Evolutionary conservation across 2,888 invertebrate genomes (phyloP).

Genomic region (Hirtodrosophila histrioides): DNA sequence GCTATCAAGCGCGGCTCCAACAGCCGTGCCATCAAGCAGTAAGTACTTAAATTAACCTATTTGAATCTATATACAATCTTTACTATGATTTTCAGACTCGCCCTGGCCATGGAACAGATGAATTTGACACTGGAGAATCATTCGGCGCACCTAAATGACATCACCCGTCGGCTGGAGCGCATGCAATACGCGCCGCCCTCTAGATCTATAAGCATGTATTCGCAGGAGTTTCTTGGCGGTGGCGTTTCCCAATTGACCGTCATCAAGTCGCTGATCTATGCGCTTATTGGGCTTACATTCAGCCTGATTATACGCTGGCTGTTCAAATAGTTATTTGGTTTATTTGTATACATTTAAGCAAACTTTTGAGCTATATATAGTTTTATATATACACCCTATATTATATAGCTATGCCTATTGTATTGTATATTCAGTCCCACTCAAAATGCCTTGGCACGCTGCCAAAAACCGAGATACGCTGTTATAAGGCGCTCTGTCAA

Average conservation of each 20-base stretch:
- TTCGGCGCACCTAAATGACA: slow-evolving; percentile 84
- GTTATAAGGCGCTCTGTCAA: slow-evolving; percentile 22
- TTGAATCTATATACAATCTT: neutral
- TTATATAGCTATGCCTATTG: slow-evolving; percentile 25
- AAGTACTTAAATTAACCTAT: slow-evolving; percentile 13
- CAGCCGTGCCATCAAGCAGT: slow-evolving; percentile 67
- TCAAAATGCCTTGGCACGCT: slow-evolving; percentile 56
- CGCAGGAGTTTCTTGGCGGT: slow-evolving; percentile 50
- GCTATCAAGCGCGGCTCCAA: slow-evolving; percentile 55
- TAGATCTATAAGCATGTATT: slow-evolving; percentile 27
- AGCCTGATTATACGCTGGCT: slow-evolving; percentile 80
- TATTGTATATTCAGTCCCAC: slow-evolving; percentile 53
- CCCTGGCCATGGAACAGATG: slow-evolving; percentile 85
- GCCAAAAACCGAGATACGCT: slow-evolving; percentile 34
- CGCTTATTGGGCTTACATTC: slow-evolving; percentile 71
- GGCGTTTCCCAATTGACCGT: slow-evolving; percentile 74
- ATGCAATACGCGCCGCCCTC: slow-evolving; percentile 77
- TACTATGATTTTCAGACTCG: slow-evolving; percentile 81
- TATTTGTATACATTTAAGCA: slow-evolving; percentile 48
- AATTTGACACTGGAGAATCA: slow-evolving; percentile 86
- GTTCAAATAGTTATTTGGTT: slow-evolving; percentile 69
- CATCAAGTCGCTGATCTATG: slow-evolving; percentile 74
- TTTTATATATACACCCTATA: slow-evolving; percentile 23
- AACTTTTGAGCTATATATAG: slow-evolving; percentile 59
- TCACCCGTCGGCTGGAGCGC: slow-evolving; percentile 80